phyloP scores from a whole-genome alignment of 2,797 vertebrate genomes.

The Diglossa cyanea region DNA sequence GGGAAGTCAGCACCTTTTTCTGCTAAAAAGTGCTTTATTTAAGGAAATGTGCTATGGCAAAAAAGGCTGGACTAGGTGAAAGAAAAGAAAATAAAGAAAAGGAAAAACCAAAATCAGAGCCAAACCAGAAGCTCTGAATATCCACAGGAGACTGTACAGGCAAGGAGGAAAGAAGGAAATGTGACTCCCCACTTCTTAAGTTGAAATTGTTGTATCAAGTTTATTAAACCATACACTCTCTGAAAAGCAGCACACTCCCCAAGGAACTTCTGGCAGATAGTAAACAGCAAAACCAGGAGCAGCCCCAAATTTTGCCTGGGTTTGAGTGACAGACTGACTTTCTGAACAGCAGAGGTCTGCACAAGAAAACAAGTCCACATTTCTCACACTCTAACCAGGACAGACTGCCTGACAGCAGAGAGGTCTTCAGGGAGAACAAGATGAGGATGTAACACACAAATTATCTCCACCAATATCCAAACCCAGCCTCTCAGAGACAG shows the following conservation, averaged over 20 bases:
- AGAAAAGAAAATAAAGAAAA: background rate
- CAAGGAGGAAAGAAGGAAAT: background rate
- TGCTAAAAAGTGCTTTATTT: background rate
- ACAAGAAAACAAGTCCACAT: fast-evolving
- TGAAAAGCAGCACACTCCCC: fast-evolving
- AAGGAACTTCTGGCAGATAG: background rate
- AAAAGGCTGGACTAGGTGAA: background rate
- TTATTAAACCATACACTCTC: background rate
- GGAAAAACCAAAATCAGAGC: background rate
- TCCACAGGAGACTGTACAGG: background rate
- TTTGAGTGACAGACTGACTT: background rate
- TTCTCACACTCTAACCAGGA: background rate
- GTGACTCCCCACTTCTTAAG: background rate
- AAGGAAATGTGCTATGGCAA: background rate
- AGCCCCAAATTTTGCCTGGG: background rate
- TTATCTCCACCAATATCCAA: background rate
- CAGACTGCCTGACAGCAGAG: background rate
- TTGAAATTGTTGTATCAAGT: background rate
- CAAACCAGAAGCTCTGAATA: background rate
- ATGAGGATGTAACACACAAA: background rate
- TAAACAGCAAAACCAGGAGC: background rate
- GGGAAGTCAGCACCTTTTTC: background rate
- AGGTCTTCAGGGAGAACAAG: background rate
- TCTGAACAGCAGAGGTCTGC: background rate
- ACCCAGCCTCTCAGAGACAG: background rate